Evolutionary conservation across 2,113 vertebrate genomes (phyloP), one percentile per base, ranked within the genome.

Genomic region (Neofelis nebulosa): DNA sequence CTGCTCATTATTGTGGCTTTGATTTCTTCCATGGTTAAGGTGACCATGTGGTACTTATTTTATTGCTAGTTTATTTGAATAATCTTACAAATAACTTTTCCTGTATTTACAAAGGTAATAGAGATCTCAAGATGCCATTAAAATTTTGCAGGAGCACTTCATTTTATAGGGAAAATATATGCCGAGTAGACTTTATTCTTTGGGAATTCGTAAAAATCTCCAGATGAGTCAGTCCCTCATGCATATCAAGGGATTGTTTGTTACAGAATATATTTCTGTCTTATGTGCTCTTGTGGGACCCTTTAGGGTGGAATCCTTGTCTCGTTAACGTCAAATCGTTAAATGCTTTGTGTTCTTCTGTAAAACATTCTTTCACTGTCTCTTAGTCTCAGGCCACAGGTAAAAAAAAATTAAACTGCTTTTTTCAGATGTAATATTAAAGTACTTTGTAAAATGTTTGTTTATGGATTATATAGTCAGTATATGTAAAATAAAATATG

Each of bases 401-500:
- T 65, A 45, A 92, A 76, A 69, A 81, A 38, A 21, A 57, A 31
- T 29, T 63, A 31, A 85, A 71, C 19, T 45, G 0, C 21, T 61
- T 63, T 65, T 89, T 69, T 63, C 86, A 33, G 36, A 41, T 68
- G 25, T 74, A 79, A 55, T 90, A 80, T n/a, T 94, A 84, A 88
- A 95, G 66, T 66, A 29, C 21, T 92, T 86, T 97, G 38, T 78
- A 38, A 50, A 92, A 92, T 48, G 36, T 29, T 83, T 85, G 15
- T 41, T 65, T 91, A 36, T 97, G 61, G 69, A 19, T 95, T 94
- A 36, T 84, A 18, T 95, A 18, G 69, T 65, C 85, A 55, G 65
- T 14, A 38, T 50, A 12, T 36, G 3, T 96, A 57, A 78, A 91
- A 90, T 89, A 83, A 88, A 91, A 45, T 79, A 63, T 45, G 18